A percentile compares a stretch with the other conserved stretches of the same genome.
Evolutionary conservation across 1,140 invertebrate genomes (phyloP).

Genomic region (Drosophila navojoa): DNA sequence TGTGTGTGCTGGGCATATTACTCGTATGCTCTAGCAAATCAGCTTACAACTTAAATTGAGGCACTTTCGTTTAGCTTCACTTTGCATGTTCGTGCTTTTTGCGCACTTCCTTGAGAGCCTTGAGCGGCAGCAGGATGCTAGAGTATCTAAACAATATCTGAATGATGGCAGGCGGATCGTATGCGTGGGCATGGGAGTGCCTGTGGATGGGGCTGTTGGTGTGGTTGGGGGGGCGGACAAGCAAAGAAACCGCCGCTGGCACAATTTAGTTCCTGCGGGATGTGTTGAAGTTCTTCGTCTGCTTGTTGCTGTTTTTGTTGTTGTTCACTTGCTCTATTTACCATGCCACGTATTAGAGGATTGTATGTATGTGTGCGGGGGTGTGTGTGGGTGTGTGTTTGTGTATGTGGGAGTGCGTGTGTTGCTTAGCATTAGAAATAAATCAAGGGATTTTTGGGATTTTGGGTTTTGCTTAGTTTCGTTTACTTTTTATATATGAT

Average conservation of each 20-base stretch:
- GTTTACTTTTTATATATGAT: conserved; percentile 31
- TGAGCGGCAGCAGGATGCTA: conserved; percentile 23
- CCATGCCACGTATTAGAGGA: conserved; percentile 38
- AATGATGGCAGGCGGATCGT: neutral
- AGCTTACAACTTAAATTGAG: conserved; percentile 82
- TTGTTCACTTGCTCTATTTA: conserved; percentile 76
- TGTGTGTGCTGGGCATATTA: conserved; percentile 52
- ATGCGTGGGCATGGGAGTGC: neutral
- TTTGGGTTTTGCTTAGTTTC: conserved; percentile 55
- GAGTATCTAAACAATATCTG: conserved; percentile 24
- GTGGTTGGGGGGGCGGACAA: conserved; percentile 29
- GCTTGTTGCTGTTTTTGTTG: conserved; percentile 18
- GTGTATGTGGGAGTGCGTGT: conserved; percentile 19
- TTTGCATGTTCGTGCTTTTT: conserved; percentile 73
- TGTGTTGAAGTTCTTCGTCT: conserved; percentile 52
- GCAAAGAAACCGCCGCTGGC: conserved; percentile 74
- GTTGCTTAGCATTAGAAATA: conserved; percentile 73
- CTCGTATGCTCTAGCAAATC: conserved; percentile 65
- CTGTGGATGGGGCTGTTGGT: too few relatives aligned
- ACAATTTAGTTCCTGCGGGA: conserved; percentile 79
- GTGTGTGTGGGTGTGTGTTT: conserved; percentile 26
- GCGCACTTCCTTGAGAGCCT: conserved; percentile 65
- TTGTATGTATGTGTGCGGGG: neutral
- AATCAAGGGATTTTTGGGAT: conserved; percentile 81
- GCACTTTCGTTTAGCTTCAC: conserved; percentile 81